Base-by-base conservation (phyloP, 2,797 vertebrate genomes). In the Girardinus metallicus region DNA sequence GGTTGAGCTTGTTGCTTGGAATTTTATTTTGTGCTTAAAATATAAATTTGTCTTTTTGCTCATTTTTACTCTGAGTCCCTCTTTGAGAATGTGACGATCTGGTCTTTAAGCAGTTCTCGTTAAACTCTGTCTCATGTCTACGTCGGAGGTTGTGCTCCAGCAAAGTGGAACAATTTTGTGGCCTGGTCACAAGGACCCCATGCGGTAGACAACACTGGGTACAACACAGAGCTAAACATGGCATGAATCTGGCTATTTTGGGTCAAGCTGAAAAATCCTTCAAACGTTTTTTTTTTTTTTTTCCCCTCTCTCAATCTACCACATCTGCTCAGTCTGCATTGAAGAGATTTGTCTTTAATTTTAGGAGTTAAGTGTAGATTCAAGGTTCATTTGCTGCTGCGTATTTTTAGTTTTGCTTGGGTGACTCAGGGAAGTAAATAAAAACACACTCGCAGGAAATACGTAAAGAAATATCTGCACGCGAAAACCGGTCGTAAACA, bases 121-220 rank as follows among this genome's bases (percentile, higher is more conserved):
- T 5, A 84, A 73, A 74, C 72, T 75, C 41, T 80, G 64, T n/a
- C n/a, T n/a, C 51, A 26, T 15, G 1, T 79, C 64, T 46, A 18
- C 73, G 66, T 83, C 36, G 57, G 46, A 73, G 77, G 57, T n/a
- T 75, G 23, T 57, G 21, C n/a, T 77, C 77, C 39, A 76, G 68
- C 39, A 44, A 44, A 71, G 68, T 71, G 68, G 68, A 44, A 71
- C 39, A 16, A 44, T 44, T 71, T 75, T 92, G 90, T 66, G 88
- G 93, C 90, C 80, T 85, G 76, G 90, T 93, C 93, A 95, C 92
- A 92, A 92, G 91, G 85, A 90, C 83, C 86, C 73, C 84, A 90
- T 88, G 88, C 10, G 88, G 78, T 60, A 82, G 66, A 88, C 79
- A 87, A 91, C 86, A 88, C 74, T 84, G 85, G 75, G 31, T 73